phyloP scores from a whole-genome alignment of 2,797 vertebrate genomes.

The Vespertilio murinus region DNA sequence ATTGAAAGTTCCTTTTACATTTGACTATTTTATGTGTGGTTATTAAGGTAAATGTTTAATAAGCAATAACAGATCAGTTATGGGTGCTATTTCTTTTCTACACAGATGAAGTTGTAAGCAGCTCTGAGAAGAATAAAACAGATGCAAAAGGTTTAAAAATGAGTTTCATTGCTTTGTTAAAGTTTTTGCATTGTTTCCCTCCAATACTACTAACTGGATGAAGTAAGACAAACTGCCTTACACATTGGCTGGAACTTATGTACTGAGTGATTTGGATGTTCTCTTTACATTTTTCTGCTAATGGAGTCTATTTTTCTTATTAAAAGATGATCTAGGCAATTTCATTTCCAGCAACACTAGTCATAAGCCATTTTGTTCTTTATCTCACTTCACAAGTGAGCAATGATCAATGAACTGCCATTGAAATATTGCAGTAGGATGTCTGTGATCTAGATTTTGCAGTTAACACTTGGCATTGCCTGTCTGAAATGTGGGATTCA shows the following conservation, averaged over 20 bases:
- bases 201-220: constrained; percentile 43
- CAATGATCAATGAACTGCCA: not conserved
- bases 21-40: constrained; percentile 53
- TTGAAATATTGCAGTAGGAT: not conserved
- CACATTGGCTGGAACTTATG: not conserved
- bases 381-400: not conserved
- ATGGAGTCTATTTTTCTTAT: constrained; percentile 37
- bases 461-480: not conserved
- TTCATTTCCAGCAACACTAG: constrained; percentile 8
- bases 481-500: not conserved
- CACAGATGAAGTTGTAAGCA: constrained; percentile 34
- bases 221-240: constrained; percentile 54
- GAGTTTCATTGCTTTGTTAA: constrained; percentile 73
- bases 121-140: constrained; percentile 57
- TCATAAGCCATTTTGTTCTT: not conserved
- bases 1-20: constrained; percentile 69
- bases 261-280: constrained; percentile 16
- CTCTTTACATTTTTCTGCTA: not conserved
- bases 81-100: constrained; percentile 16
- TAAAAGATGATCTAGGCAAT: constrained; percentile 29
- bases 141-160: constrained; percentile 64
- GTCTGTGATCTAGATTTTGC: not conserved
- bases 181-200: constrained; percentile 67
- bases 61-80: constrained; percentile 59
- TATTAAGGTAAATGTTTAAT: constrained; percentile 75